Percentiles rank a stretch among this genome's conserved stretches.
phyloP scores from a whole-genome alignment of 2,888 invertebrate species.

The Oscheius onirici region DNA sequence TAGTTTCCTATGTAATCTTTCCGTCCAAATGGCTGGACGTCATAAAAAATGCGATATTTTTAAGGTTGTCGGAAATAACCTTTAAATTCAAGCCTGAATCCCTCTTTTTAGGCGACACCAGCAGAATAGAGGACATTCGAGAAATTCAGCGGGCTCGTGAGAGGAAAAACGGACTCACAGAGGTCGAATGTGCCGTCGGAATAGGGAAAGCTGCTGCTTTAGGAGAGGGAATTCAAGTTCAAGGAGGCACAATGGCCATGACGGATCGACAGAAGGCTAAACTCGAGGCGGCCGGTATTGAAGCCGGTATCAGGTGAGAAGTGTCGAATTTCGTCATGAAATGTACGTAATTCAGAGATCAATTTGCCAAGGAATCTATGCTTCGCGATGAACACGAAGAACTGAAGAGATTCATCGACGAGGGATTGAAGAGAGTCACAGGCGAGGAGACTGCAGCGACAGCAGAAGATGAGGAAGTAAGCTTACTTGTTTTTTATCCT shows the following conservation, averaged over 20 bases:
- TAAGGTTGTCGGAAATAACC: too few species aligned
- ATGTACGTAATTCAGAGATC: constrained; percentile 57
- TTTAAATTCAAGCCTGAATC: neutral
- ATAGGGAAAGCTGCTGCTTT: constrained; percentile 56
- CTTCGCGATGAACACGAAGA: constrained; percentile 70
- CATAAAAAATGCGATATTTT: neutral
- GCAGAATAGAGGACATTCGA: constrained; percentile 58
- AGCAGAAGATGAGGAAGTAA: neutral
- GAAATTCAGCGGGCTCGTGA: constrained; percentile 66
- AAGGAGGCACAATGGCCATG: constrained; percentile 63
- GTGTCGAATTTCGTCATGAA: neutral
- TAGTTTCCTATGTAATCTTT: neutral
- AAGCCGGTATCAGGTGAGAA: constrained; percentile 56
- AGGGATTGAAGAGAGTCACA: constrained; percentile 40
- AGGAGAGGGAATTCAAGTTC: constrained; percentile 50
- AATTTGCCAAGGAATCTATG: constrained; percentile 69
- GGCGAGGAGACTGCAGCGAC: neutral
- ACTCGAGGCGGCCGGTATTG: constrained; percentile 65
- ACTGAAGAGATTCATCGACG: constrained; percentile 63
- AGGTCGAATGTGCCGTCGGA: constrained; percentile 69
- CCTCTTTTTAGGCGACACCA: neutral
- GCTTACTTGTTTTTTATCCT: neutral
- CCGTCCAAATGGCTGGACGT: too few species aligned
- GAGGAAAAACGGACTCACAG: constrained; percentile 64
- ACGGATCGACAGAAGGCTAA: constrained; percentile 60